phyloP scores from a whole-genome alignment of 2,797 vertebrate genomes.

The Sphaeramia orbicularis region DNA sequence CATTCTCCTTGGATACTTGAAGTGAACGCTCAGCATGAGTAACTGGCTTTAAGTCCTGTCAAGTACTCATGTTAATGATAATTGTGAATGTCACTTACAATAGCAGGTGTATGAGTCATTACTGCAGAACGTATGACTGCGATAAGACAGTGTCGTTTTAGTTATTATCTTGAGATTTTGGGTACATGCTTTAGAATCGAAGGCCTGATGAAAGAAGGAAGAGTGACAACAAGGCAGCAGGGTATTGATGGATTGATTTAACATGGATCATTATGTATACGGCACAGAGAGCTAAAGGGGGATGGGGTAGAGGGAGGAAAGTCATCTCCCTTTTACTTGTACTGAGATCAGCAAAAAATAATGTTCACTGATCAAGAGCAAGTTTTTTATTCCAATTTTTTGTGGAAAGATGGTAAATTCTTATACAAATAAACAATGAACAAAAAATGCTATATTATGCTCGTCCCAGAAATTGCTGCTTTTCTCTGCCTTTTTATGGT shows the following conservation, averaged over 20 bases:
- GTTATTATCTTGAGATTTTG: neutral
- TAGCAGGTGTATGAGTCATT: constrained; percentile 63
- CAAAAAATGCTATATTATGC: no score
- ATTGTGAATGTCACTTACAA: constrained; percentile 37
- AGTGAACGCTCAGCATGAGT: constrained; percentile 30
- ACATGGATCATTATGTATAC: constrained; percentile 53
- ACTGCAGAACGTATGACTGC: constrained; percentile 40
- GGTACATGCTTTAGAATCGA: constrained; percentile 8
- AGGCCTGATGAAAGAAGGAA: constrained; percentile 26
- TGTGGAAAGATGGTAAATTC: neutral
- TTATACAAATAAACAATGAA: neutral
- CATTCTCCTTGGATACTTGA: constrained; percentile 48
- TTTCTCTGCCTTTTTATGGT: no score
- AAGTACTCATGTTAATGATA: constrained; percentile 23
- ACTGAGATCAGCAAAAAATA: constrained; percentile 29
- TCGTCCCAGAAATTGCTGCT: no score
- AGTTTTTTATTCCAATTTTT: neutral
- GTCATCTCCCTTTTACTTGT: constrained; percentile 10
- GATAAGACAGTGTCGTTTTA: constrained; percentile 15
- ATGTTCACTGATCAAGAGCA: neutral
- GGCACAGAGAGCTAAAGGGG: constrained; percentile 19
- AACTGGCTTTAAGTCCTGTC: constrained; percentile 27
- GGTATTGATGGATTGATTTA: constrained; percentile 59
- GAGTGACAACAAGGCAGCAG: constrained; percentile 44
- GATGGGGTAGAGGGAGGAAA: constrained; percentile 1